phyloP scores from a whole-genome alignment of 2,888 invertebrate species.

The Agrochola litura region DNA sequence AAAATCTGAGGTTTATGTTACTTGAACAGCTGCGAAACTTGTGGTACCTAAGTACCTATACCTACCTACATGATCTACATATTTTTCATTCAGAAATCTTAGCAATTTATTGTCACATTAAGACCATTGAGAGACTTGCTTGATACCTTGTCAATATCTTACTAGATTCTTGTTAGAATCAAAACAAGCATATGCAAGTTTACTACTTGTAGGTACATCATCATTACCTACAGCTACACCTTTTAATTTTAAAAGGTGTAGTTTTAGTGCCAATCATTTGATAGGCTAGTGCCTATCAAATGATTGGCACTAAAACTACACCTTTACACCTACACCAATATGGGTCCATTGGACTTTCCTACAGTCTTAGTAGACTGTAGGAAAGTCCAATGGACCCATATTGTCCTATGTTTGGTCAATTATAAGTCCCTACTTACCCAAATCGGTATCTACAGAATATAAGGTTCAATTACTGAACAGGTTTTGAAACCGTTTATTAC shows the following conservation, averaged over 20 bases:
- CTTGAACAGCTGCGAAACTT: slow-evolving; percentile 1
- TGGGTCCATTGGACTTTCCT: too few relatives aligned
- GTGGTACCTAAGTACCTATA: not conserved
- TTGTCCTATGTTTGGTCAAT: not conserved
- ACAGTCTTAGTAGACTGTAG: too few relatives aligned
- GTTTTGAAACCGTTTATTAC: not conserved
- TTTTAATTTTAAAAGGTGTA: not conserved
- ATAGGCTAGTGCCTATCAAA: too few relatives aligned
- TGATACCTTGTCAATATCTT: not conserved
- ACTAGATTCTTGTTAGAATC: slow-evolving; percentile 24
- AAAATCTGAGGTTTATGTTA: not conserved
- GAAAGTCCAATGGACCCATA: not conserved
- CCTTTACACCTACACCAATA: too few relatives aligned
- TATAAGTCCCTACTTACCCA: not conserved
- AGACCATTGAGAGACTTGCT: too few relatives aligned
- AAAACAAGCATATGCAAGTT: not conserved
- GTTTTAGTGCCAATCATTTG: too few relatives aligned
- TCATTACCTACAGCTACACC: not conserved
- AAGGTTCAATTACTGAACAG: not conserved
- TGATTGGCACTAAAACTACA: too few relatives aligned
- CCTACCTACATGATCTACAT: not conserved
- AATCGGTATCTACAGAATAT: not conserved
- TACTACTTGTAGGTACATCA: not conserved
- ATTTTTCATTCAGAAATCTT: not conserved
- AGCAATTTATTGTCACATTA: too few relatives aligned